Evolutionary conservation across 2,797 vertebrate genomes (phyloP).

Genomic region (Megaceryle alcyon): DNA sequence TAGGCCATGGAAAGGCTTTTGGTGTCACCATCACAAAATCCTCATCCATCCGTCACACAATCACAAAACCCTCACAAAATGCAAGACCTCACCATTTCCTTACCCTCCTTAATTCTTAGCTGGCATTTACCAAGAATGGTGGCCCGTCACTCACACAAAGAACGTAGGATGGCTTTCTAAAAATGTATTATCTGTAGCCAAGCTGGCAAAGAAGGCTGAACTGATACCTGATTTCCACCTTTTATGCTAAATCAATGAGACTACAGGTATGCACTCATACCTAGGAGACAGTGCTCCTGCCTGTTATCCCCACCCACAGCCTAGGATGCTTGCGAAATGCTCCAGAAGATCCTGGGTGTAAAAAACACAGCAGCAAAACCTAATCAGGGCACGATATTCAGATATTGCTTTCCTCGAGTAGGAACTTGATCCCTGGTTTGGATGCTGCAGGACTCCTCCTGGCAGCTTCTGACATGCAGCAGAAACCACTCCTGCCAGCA

Average conservation of each 20-base stretch:
- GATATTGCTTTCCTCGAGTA: background rate
- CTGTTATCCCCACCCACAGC: background rate
- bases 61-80: background rate
- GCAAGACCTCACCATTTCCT: background rate
- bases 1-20: fast-evolving
- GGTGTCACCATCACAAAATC: background rate
- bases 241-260: background rate
- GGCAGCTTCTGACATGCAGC: background rate
- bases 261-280: background rate
- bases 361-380: background rate
- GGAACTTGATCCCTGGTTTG: background rate
- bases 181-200: background rate
- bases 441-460: background rate
- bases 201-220: background rate
- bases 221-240: background rate
- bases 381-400: background rate
- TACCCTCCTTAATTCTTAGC: background rate
- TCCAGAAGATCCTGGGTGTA: background rate
- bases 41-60: too few relatives aligned
- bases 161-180: background rate
- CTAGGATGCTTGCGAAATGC: background rate
- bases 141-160: background rate
- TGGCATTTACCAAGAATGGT: background rate
- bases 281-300: background rate
- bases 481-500: background rate